Base-by-base conservation (phyloP, 2,888 invertebrate genomes). In the Ellobium chinense region DNA sequence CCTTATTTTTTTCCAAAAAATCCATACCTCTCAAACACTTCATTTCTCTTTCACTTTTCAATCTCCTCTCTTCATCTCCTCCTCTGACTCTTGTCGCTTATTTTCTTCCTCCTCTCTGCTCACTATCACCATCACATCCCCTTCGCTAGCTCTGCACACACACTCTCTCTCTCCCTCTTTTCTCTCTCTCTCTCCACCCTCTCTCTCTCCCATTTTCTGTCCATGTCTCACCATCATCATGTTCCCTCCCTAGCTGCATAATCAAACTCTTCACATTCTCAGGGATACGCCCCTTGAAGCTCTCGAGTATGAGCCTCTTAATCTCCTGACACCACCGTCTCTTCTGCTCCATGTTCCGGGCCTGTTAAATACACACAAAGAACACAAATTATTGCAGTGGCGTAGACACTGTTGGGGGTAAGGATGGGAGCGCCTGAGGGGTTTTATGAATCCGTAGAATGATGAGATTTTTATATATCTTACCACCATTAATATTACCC, bases 211-310 rank as follows among this genome's bases (percentile, higher is more conserved):
- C 4, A 24, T 66, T 12, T 62, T 29, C 27, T 1, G 24, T 63
- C 27, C 24, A 60, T 2, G 37, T 70, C 84, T 77, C 80, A 90
- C 90, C 88, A 81, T 89, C 87, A 65, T 89, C 90, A 69, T 89
- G 87, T 72, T 88, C 88, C 69, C 87, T 96, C 63, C 97, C 97
- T 3, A 97, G 94, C 92, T 97, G 96, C 95, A 97, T 97, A 69
- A 98, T 97, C 75, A 98, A 94, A 91, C 98, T 97, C 88, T 97
- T 95, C 24, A 98, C 98, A 91, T 98, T 97, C 78, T 96, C 96
- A n/a, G 98, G 98, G 91, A 99, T 98, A 85, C 96, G 97, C 0
- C 96, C 97, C 84, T 96, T 96, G 93, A 97, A 98, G 94, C 98
- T 98, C 92, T 98, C 98, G 87, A 99, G 94, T 91, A 99, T 98